Percentiles rank a stretch among this genome's conserved stretches.
phyloP scores from a whole-genome alignment of 2,797 vertebrate genomes.

The Dermochelys coriacea region DNA sequence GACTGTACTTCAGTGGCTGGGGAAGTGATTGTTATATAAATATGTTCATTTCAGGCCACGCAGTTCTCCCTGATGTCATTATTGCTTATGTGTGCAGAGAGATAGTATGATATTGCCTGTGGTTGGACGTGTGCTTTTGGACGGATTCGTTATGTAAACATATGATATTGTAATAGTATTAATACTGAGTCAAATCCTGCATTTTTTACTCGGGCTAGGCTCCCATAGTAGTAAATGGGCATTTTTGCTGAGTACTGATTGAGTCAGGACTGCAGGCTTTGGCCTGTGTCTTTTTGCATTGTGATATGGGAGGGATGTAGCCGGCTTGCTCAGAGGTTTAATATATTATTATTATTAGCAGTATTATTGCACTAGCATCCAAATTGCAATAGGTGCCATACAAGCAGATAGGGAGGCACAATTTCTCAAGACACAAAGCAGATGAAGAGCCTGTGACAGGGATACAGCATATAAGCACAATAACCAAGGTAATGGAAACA shows the following conservation, averaged over 20 bases:
- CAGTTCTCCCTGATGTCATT: neutral
- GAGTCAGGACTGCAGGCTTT: neutral
- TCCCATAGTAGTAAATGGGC: neutral
- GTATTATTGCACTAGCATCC: neutral
- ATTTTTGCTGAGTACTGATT: neutral
- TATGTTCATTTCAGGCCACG: neutral
- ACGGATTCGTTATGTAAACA: neutral
- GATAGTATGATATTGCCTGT: neutral
- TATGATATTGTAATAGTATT: neutral
- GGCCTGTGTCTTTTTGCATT: neutral
- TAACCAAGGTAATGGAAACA: neutral
- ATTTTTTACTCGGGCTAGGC: neutral
- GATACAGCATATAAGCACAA: neutral
- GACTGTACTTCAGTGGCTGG: neutral
- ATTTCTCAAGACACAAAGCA: neutral
- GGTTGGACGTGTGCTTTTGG: neutral
- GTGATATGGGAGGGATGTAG: neutral
- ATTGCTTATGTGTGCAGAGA: neutral
- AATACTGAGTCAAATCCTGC: neutral
- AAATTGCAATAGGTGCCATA: neutral
- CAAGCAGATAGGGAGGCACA: neutral
- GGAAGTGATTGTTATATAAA: neutral
- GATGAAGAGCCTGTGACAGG: neutral
- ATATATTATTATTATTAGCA: neutral
- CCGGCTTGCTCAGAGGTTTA: neutral